Conservation (phyloP, 2,113 vertebrate species). For the Boulengeromyrus knoepffleri region DNA sequence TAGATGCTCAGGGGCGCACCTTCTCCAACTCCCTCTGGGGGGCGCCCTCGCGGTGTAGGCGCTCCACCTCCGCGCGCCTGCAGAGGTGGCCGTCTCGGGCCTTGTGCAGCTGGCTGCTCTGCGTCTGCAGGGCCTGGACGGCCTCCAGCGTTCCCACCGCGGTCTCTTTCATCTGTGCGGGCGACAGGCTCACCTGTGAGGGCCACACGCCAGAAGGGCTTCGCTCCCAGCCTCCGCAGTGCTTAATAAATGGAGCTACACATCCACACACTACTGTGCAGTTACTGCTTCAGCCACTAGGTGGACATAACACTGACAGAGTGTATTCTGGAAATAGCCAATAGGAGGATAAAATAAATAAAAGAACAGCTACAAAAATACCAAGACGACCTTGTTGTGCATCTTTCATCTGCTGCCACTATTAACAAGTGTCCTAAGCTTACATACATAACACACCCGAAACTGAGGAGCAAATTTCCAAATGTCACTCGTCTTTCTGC, state of each 20-base stretch:
- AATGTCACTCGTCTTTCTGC: neutral
- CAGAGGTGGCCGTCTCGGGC: conserved; percentile 76
- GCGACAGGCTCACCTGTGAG: neutral
- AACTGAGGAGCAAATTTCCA: neutral
- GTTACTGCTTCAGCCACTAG: neutral
- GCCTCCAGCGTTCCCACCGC: conserved; percentile 78
- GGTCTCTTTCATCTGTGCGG: conserved; percentile 81
- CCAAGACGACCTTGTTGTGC: neutral
- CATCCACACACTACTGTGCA: neutral
- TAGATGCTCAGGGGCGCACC: conserved; percentile 46
- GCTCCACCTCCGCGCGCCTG: conserved; percentile 79
- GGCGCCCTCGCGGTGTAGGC: conserved; percentile 75
- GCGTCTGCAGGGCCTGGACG: conserved; percentile 75
- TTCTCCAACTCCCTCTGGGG: conserved; percentile 90
- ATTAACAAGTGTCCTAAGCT: neutral
- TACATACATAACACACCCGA: neutral
- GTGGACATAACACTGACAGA: neutral
- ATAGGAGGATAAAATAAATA: neutral
- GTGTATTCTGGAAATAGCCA: neutral
- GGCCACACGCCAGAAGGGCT: neutral
- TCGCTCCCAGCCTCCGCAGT: neutral
- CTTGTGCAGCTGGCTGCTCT: conserved; percentile 81
- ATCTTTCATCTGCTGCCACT: neutral
- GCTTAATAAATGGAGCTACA: neutral
- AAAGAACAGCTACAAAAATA: neutral